Conservation (phyloP, 2,888 invertebrate species). For the Schrankia costaestrigalis region DNA sequence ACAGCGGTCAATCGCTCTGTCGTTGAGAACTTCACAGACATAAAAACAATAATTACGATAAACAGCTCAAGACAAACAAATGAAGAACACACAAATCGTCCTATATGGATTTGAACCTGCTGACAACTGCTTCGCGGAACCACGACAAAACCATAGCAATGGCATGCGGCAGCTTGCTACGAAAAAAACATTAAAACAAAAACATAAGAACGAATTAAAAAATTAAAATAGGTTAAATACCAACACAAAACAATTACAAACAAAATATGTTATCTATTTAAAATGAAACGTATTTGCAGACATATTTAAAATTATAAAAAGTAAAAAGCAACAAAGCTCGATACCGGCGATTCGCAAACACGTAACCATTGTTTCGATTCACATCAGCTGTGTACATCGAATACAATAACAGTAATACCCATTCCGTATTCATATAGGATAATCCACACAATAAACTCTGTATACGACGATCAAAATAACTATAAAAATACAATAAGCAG, state of each 20-base stretch:
- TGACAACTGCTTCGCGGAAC: too few species aligned
- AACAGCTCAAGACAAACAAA: too few species aligned
- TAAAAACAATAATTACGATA: too few species aligned
- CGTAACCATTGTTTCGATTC: conserved; percentile 50
- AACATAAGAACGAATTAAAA: not conserved
- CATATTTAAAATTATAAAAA: conserved; percentile 64
- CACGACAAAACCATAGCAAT: too few species aligned
- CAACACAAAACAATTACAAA: conserved; percentile 9
- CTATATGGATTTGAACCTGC: too few species aligned
- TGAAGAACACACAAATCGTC: too few species aligned
- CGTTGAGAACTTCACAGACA: too few species aligned
- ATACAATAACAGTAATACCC: conserved; percentile 63
- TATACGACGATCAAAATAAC: conserved; percentile 76
- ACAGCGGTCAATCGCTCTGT: too few species aligned
- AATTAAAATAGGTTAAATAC: not conserved
- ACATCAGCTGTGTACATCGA: conserved; percentile 73
- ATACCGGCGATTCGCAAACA: conserved; percentile 67
- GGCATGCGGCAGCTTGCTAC: too few species aligned
- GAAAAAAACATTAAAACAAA: too few species aligned
- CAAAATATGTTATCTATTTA: conserved; percentile 17
- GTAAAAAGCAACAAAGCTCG: conserved; percentile 30
- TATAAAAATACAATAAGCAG: conserved; percentile 80
- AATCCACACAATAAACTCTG: conserved; percentile 64
- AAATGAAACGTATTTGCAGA: conserved; percentile 50
- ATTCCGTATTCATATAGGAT: conserved; percentile 71